These are phyloP conservation scores for Percopsis omiscomaycus DNA, from an alignment of 2,797 vertebrate genomes.

Conservation along the genomic window DNA sequence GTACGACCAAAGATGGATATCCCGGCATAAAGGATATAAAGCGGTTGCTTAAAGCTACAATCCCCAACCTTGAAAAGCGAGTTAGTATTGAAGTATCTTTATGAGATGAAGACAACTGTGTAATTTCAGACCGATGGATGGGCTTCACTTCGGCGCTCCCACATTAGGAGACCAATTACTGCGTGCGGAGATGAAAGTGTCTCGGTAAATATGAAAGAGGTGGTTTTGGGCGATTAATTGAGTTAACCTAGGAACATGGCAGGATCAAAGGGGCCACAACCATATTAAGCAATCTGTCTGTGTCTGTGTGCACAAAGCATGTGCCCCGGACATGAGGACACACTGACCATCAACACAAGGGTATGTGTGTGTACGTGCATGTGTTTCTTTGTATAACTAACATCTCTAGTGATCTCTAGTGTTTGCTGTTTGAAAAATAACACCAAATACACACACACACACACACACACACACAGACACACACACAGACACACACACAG, in stretches of 20 bases:
- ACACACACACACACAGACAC: conserved; percentile 6
- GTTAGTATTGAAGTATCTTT: conserved; percentile 85
- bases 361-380: conserved; percentile 15
- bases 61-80: conserved; percentile 65
- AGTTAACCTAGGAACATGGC: conserved; percentile 71
- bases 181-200: conserved; percentile 66
- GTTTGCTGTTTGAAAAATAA: conserved; percentile 15
- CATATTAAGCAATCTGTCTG: conserved; percentile 77
- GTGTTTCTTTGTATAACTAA: conserved; percentile 7
- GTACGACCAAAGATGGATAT: conserved; percentile 56
- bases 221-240: conserved; percentile 75
- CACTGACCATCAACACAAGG: conserved; percentile 57
- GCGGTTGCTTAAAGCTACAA: conserved; percentile 73
- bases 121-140: conserved; percentile 72
- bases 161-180: conserved; percentile 76
- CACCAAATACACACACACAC: conserved; percentile 1
- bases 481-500: neutral
- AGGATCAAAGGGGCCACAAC: conserved; percentile 67
- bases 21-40: conserved; percentile 58
- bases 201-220: conserved; percentile 77
- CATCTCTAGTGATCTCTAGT: conserved; percentile 3
- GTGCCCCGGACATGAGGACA: conserved; percentile 58
- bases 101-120: conserved; percentile 67
- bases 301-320: conserved; percentile 57
- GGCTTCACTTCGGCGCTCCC: conserved; percentile 66